Conservation (phyloP, 2,888 invertebrate genomes). For the Nomada flava region DNA sequence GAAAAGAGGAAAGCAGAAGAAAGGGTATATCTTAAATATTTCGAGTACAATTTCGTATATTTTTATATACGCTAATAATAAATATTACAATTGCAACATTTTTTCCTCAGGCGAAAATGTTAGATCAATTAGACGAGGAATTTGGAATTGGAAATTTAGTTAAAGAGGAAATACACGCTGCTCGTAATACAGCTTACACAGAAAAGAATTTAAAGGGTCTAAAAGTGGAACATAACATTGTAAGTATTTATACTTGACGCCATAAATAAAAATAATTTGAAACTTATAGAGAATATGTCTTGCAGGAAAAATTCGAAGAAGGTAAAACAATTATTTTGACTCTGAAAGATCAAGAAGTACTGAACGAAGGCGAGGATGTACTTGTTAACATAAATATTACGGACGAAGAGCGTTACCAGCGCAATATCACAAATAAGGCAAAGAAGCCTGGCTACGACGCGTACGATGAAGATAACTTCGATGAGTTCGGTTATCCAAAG, state of each 20-base stretch:
- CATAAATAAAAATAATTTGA: not conserved
- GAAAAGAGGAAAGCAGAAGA: conserved; percentile 94
- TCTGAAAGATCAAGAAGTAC: conserved; percentile 95
- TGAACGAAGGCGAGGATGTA: conserved; percentile 94
- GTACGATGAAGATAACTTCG: conserved; percentile 92
- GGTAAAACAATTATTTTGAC: conserved; percentile 95
- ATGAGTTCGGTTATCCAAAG: conserved; percentile 88
- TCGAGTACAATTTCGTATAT: too few relatives aligned
- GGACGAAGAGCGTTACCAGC: conserved; percentile 91
- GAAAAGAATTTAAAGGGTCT: conserved; percentile 92
- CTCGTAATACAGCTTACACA: conserved; percentile 88
- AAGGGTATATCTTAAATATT: conserved; percentile 85
- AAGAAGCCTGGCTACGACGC: conserved; percentile 94
- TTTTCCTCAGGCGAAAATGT: conserved; percentile 90
- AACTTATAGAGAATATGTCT: conserved; percentile 51
- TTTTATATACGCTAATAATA: not conserved
- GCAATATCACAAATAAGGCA: conserved; percentile 93
- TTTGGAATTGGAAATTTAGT: conserved; percentile 95
- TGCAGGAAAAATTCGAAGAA: conserved; percentile 87
- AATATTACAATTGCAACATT: conserved; percentile 18
- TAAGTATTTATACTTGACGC: conserved; percentile 71
- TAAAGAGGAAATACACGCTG: conserved; percentile 89
- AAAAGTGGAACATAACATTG: conserved; percentile 93
- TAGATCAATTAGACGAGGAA: conserved; percentile 97
- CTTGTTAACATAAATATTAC: conserved; percentile 96